Evolutionary conservation across 2,888 invertebrate genomes (phyloP).

Genomic region (Eupithecia dodoneata): DNA sequence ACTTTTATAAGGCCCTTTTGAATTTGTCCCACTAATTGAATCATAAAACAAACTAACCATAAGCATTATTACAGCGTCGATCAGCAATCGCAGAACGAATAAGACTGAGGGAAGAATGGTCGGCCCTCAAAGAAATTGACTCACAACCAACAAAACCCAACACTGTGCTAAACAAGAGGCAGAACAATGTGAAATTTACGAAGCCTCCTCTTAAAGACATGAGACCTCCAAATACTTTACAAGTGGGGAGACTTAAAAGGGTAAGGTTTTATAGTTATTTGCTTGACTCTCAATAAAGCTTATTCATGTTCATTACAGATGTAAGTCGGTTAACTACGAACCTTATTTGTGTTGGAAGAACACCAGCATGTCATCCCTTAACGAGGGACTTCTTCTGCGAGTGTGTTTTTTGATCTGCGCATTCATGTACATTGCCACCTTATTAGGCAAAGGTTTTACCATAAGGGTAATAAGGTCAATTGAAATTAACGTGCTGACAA

Average conservation of each 20-base stretch:
- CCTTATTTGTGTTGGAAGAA: too few relatives aligned
- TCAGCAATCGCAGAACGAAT: conserved; percentile 72
- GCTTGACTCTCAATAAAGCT: too few relatives aligned
- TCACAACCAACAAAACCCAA: conserved; percentile 29
- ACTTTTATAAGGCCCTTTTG: not conserved
- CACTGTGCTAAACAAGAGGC: conserved; percentile 27
- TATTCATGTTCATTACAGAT: too few relatives aligned
- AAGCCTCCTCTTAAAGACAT: conserved; percentile 14
- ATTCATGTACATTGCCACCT: too few relatives aligned
- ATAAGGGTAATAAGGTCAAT: too few relatives aligned
- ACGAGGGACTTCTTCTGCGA: too few relatives aligned
- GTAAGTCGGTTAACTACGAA: too few relatives aligned
- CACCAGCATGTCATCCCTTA: too few relatives aligned
- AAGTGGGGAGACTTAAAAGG: conserved; percentile 22
- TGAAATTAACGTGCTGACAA: too few relatives aligned
- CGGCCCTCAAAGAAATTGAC: conserved; percentile 65
- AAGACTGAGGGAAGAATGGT: conserved; percentile 73
- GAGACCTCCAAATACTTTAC: conserved; percentile 11
- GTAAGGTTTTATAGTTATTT: conserved; percentile 9
- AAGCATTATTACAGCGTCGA: conserved; percentile 64
- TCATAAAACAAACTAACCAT: not conserved
- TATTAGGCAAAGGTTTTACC: too few relatives aligned
- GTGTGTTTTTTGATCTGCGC: too few relatives aligned
- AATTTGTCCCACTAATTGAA: not conserved
- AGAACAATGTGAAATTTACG: conserved; percentile 22